Evolutionary conservation across 2,888 invertebrate genomes (phyloP), one percentile per base, ranked within the genome.

Genomic region (Aphidoletes aphidimyza): DNA sequence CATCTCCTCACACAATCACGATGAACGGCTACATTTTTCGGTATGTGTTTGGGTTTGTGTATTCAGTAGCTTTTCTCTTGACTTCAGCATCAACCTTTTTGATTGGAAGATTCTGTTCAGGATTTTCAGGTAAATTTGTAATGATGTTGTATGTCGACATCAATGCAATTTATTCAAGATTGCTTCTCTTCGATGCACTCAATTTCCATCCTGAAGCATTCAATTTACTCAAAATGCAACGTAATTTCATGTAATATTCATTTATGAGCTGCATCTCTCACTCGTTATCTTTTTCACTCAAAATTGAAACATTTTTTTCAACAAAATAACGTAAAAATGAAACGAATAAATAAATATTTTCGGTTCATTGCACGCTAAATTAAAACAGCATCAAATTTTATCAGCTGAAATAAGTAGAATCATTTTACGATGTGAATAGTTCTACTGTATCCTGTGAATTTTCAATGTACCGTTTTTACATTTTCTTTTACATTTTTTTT

Each of bases 171-270:
- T 69, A 8, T 30, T 69, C 69, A 69, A 14, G n/a, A 69, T 2
- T 69, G 14, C 14, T 69, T 69, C 30, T 30, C n/a, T n/a, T n/a
- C n/a, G 17, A 69, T 69, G 69, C 34, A 69, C 30, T 69, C 0
- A 1, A 30, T 9, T 11, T 30, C 26, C n/a, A 42, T 42, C 42
- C 8, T 14, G 14, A 42, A 42, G 14, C 6, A 14, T 42, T 42
- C 42, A 42, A 42, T 42, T 42, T 42, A 6, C 42, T 42, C 6
- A 14, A 34, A 69, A 69, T 69, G 69, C 54, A 54, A 22, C 11
- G 54, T 14, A 54, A 54, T 54, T 54, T 54, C 54, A 54, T 54
- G 54, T 54, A 54, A 54, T 54, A 54, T 54, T 54, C 54, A 54
- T 54, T 26, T 47, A 5, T 49, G 54, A 3, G 3, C 22, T 54